These are phyloP conservation scores for Eolophus roseicapilla DNA, from an alignment of 2,113 vertebrate genomes.

Conservation along the genomic window DNA sequence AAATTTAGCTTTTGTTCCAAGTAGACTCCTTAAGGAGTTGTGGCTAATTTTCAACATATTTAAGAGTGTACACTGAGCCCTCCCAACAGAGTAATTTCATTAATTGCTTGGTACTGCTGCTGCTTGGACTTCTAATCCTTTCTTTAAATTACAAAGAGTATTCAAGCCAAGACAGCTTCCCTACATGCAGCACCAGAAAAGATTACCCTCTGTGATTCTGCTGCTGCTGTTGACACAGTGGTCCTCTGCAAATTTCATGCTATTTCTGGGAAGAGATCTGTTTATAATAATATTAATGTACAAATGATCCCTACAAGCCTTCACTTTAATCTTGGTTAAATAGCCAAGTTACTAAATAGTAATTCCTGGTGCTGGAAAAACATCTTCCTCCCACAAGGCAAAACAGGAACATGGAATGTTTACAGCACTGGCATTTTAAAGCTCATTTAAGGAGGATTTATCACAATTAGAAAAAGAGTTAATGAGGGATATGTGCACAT, in stretches of 20 bases:
- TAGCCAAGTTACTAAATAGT: slow-evolving; percentile 40
- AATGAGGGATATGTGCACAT: slow-evolving; percentile 2
- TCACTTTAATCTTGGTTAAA: slow-evolving; percentile 57
- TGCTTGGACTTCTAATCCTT: slow-evolving; percentile 35
- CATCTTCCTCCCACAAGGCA: not conserved
- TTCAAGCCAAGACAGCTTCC: not conserved
- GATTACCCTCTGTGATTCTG: not conserved
- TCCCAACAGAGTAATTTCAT: slow-evolving; percentile 64
- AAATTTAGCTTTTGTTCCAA: slow-evolving; percentile 50
- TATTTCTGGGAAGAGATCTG: slow-evolving; percentile 38
- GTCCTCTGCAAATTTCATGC: slow-evolving; percentile 41
- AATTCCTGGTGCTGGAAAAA: slow-evolving; percentile 41
- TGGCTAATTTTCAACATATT: slow-evolving; percentile 52
- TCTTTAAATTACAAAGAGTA: slow-evolving; percentile 21
- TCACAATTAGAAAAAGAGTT: slow-evolving; percentile 39
- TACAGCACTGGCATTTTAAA: not conserved
- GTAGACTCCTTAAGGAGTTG: slow-evolving; percentile 34
- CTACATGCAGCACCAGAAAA: not conserved
- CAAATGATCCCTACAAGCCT: slow-evolving; percentile 12
- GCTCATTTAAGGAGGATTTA: slow-evolving; percentile 54
- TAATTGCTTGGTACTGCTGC: slow-evolving; percentile 48
- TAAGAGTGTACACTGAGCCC: slow-evolving; percentile 29
- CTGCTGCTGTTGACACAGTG: slow-evolving; percentile 40
- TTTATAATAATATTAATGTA: slow-evolving; percentile 23
- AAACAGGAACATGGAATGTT: not conserved